Evolutionary conservation across 2,888 invertebrate genomes (phyloP).

Genomic region (Hemistola chrysoprasaria): DNA sequence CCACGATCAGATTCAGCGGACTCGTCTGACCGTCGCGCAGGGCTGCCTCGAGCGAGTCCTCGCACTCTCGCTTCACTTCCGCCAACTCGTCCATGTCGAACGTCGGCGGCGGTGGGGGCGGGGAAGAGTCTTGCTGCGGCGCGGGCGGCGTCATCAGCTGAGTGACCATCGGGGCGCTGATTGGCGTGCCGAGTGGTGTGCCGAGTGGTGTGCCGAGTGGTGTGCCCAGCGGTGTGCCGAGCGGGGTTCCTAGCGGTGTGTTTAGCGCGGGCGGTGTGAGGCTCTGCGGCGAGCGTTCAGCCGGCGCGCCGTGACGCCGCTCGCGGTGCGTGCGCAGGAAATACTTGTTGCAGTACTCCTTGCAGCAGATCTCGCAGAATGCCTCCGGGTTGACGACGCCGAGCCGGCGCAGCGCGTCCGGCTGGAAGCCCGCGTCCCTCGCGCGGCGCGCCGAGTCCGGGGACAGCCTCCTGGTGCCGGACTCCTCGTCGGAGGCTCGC

Average conservation of each 20-base stretch:
- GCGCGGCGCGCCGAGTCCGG: slow-evolving; percentile 84
- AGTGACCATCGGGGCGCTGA: slow-evolving; percentile 42
- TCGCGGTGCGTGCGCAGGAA: slow-evolving; percentile 95
- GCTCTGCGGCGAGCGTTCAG: slow-evolving; percentile 75
- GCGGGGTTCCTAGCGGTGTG: slow-evolving; percentile 75
- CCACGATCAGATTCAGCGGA: slow-evolving; percentile 89
- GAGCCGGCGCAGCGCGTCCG: slow-evolving; percentile 87
- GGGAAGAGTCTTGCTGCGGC: slow-evolving; percentile 87
- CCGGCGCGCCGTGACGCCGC: slow-evolving; percentile 91
- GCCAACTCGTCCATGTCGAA: slow-evolving; percentile 54
- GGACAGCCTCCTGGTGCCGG: slow-evolving; percentile 80
- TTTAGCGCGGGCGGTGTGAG: slow-evolving; percentile 52
- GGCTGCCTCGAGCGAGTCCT: slow-evolving; percentile 68
- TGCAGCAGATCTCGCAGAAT: slow-evolving; percentile 96
- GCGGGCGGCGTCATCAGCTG: slow-evolving; percentile 84
- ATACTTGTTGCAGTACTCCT: slow-evolving; percentile 96
- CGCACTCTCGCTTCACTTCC: slow-evolving; percentile 79
- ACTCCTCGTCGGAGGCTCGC: slow-evolving; percentile 70
- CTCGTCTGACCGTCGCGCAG: slow-evolving; percentile 86
- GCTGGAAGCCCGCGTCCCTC: slow-evolving; percentile 87
- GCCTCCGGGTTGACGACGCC: slow-evolving; percentile 93
- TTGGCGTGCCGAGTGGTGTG: slow-evolving; percentile 90
- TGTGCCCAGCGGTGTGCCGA: slow-evolving; percentile 44
- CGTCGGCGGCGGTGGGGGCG: slow-evolving; percentile 58
- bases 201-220: slow-evolving; percentile 69